phyloP scores from a whole-genome alignment of 37 sponge, comb jelly and placozoan genomes.

The Chondrilla cf. caribensis region DNA sequence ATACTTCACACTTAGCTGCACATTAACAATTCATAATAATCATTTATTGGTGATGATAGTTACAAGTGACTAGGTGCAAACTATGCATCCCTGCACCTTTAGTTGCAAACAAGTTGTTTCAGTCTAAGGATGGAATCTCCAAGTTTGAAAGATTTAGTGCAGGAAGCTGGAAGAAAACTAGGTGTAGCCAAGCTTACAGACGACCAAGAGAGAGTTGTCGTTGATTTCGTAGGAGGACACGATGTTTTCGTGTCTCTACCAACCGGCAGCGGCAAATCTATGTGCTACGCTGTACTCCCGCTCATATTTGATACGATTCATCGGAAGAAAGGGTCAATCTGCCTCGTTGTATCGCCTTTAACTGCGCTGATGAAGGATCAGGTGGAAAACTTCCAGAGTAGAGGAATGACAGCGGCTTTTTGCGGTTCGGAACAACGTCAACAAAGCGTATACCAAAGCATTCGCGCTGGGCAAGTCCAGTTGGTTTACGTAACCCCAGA shows the following conservation, averaged over 20 bases:
- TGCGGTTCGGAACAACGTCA: background rate
- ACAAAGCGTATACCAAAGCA: background rate
- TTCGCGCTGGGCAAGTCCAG: background rate
- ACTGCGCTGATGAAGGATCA: constrained; percentile 22
- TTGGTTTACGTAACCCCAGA: constrained; percentile 11
- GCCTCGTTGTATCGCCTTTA: constrained; percentile 3
- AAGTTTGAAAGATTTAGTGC: background rate
- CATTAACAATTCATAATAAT: no score
- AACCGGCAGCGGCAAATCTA: constrained; percentile 9
- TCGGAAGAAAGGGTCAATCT: background rate
- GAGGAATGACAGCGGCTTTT: constrained; percentile 18
- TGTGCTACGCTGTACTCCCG: constrained; percentile 12
- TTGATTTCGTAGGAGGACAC: background rate
- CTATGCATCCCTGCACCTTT: no score
- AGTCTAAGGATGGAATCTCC: background rate
- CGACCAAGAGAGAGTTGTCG: background rate
- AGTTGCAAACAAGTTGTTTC: no score
- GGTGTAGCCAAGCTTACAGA: background rate
- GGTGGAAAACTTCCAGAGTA: background rate
- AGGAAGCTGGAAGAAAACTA: background rate
- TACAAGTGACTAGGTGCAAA: no score
- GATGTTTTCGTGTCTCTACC: constrained; percentile 12
- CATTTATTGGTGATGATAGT: no score
- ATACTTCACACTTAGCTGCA: no score
- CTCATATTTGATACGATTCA: background rate